Evolutionary conservation across 2,113 vertebrate genomes (phyloP).

Genomic region (Conger conger): DNA sequence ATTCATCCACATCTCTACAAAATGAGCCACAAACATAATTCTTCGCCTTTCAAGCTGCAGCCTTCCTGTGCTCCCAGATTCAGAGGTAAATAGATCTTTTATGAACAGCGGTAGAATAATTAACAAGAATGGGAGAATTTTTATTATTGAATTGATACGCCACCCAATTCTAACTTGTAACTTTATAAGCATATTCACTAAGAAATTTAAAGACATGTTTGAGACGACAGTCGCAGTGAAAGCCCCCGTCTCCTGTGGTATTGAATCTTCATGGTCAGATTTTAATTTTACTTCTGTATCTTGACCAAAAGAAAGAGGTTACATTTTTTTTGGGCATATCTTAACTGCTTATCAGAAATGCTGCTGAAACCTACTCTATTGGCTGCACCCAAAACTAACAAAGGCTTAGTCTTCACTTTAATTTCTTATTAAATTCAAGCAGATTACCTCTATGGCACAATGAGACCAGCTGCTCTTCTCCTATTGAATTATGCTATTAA

Average conservation of each 20-base stretch:
- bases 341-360: slow-evolving; percentile 48
- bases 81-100: background rate
- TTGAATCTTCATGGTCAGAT: slow-evolving; percentile 42
- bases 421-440: slow-evolving; percentile 52
- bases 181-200: background rate
- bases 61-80: background rate
- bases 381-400: slow-evolving; percentile 48
- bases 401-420: slow-evolving; percentile 47
- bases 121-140: background rate
- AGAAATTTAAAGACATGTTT: background rate
- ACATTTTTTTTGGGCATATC: slow-evolving; percentile 38
- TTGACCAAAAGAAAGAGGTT: slow-evolving; percentile 19
- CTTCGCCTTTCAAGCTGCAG: background rate
- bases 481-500: slow-evolving; percentile 53
- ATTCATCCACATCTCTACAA: slow-evolving; percentile 65
- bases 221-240: background rate
- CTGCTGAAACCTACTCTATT: slow-evolving; percentile 44
- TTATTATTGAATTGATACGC: background rate
- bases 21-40: slow-evolving; percentile 51
- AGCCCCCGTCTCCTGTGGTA: background rate
- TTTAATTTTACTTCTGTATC: slow-evolving; percentile 35
- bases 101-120: background rate
- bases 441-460: slow-evolving; percentile 48
- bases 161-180: background rate
- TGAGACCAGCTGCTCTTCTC: slow-evolving; percentile 35